Evolutionary conservation across 2,113 vertebrate genomes (phyloP).

Genomic region (Bos taurus): ARS-UCD2.0 NC_037339.1:14421001-14421500

Average conservation of each 20-base stretch:
- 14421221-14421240: not conserved
- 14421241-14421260: not conserved
- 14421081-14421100: not conserved
- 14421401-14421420: not conserved
- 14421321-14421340: not conserved
- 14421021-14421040: not conserved
- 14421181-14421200: not conserved
- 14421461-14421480: not conserved
- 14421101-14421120: not conserved
- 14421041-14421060: not conserved
- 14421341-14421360: too few species aligned
- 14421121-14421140: not conserved
- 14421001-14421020: not conserved
- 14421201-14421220: too few species aligned
- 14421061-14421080: not conserved
- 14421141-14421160: not conserved
- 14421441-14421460: not conserved
- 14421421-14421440: not conserved
- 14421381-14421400: not conserved
- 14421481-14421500: not conserved
- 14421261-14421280: not conserved
- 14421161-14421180: rapidly evolving
- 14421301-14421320: not conserved
- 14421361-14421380: not conserved
- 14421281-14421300: not conserved